These are phyloP conservation scores for Lycodopsis pacificus DNA, from an alignment of 2,797 vertebrate species.

Conservation along the genomic window DNA sequence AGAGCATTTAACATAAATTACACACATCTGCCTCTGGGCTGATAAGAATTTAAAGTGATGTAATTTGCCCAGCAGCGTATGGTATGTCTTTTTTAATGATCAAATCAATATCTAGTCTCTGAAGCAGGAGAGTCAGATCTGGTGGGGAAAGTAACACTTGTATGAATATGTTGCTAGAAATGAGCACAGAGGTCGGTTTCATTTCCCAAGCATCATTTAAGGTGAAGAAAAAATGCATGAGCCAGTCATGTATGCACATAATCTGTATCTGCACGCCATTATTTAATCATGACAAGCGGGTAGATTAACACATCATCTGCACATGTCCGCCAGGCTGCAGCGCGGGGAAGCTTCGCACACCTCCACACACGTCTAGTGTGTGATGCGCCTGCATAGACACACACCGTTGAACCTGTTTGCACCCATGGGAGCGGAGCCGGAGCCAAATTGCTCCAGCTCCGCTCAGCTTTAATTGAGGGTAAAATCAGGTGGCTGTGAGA, in stretches of 20 bases:
- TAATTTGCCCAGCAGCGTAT: slow-evolving; percentile 7
- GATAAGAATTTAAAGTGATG: slow-evolving; percentile 6
- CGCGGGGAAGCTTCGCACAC: slow-evolving; percentile 18
- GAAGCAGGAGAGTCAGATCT: not conserved
- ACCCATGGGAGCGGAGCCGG: slow-evolving; percentile 46
- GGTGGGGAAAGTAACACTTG: not conserved
- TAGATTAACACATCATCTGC: slow-evolving; percentile 55
- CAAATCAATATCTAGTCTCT: slow-evolving; percentile 24
- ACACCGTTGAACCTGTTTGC: slow-evolving; percentile 31
- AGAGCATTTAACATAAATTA: slow-evolving; percentile 36
- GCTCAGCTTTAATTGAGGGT: slow-evolving; percentile 75
- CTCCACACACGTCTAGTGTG: slow-evolving; percentile 18
- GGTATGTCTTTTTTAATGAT: slow-evolving; percentile 13
- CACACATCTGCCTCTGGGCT: slow-evolving; percentile 19
- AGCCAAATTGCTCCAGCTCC: slow-evolving; percentile 55
- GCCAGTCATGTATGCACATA: slow-evolving; percentile 2
- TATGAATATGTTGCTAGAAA: not conserved
- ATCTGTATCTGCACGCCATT: slow-evolving; percentile 20
- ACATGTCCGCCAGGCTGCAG: slow-evolving; percentile 32
- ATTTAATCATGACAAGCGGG: slow-evolving; percentile 47
- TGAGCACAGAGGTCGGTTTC: not conserved
- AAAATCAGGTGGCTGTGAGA: slow-evolving; percentile 69
- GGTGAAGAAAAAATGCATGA: slow-evolving; percentile 9
- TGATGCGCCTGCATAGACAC: not conserved
- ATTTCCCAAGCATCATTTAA: slow-evolving; percentile 31